Conservation (phyloP, 2,113 vertebrate species). For the Cheirogaleus medius region DNA sequence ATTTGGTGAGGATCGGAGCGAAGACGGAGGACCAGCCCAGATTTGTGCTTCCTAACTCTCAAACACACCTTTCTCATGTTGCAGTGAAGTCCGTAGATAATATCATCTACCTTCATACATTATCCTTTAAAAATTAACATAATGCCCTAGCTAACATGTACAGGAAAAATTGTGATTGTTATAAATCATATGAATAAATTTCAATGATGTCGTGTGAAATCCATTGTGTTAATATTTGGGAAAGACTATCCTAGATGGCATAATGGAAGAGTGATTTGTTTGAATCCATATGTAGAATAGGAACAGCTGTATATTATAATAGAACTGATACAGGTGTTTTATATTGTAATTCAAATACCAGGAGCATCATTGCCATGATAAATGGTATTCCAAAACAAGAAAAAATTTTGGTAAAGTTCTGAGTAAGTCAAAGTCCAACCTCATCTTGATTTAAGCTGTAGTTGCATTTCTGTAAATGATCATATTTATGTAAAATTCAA, state of each 20-base stretch:
- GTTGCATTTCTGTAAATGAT: not conserved
- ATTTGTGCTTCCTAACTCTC: not conserved
- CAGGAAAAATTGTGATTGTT: not conserved
- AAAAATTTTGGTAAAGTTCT: not conserved
- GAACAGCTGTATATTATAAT: not conserved
- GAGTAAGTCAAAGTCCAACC: not conserved
- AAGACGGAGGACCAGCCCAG: not conserved
- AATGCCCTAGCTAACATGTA: not conserved
- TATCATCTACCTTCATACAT: not conserved
- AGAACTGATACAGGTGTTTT: not conserved
- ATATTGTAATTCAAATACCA: not conserved
- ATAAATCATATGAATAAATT: not conserved
- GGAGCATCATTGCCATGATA: not conserved
- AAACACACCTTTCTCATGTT: not conserved
- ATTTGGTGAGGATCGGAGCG: rapidly evolving
- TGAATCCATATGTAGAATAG: not conserved
- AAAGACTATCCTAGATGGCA: not conserved
- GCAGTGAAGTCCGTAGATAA: not conserved
- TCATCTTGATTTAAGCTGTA: not conserved
- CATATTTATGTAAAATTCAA: not conserved
- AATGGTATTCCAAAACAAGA: not conserved
- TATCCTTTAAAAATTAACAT: not conserved
- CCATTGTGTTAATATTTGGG: not conserved
- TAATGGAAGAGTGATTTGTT: not conserved
- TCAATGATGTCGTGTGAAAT: not conserved